Percentiles rank a stretch among this genome's conserved stretches.
Conservation (phyloP, 2,888 invertebrate species). For the Kuschelorhynchus macadamiae region DNA sequence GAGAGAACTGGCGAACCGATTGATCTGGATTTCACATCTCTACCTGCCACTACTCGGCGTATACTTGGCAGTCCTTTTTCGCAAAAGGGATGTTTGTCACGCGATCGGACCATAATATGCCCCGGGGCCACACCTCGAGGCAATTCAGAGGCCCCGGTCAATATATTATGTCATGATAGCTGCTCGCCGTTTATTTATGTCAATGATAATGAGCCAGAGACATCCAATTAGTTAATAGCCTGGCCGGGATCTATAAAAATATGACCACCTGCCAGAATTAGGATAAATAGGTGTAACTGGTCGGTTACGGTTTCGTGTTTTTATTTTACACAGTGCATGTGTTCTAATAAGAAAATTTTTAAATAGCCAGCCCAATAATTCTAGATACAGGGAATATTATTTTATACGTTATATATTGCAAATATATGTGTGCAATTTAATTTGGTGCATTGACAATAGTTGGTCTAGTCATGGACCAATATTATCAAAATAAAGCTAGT, state of each 20-base stretch:
- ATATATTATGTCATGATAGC: conserved; percentile 50
- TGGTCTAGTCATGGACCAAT: no score
- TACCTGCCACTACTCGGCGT: no score
- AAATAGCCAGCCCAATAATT: no score
- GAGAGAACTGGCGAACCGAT: no score
- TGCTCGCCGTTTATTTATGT: conserved; percentile 47
- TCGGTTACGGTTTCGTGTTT: conserved; percentile 13
- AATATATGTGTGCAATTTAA: no score
- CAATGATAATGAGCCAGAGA: conserved; percentile 49
- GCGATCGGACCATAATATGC: conserved; percentile 59
- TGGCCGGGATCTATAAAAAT: conserved; percentile 22
- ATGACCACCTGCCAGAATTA: no score
- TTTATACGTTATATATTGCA: no score
- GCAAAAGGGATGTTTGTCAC: conserved; percentile 47
- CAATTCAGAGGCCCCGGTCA: conserved; percentile 35
- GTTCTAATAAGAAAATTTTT: no score
- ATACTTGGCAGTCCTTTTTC: conserved; percentile 26
- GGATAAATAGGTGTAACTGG: conserved; percentile 11
- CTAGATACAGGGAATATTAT: no score
- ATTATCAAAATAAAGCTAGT: no score
- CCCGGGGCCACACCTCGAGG: conserved; percentile 57
- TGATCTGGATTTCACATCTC: no score
- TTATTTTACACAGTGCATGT: neutral
- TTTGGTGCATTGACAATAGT: no score
- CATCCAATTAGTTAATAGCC: conserved; percentile 51